Evolutionary conservation across 2,888 invertebrate genomes (phyloP), one percentile per base, ranked within the genome.

Genomic region (Meteorus colon): DNA sequence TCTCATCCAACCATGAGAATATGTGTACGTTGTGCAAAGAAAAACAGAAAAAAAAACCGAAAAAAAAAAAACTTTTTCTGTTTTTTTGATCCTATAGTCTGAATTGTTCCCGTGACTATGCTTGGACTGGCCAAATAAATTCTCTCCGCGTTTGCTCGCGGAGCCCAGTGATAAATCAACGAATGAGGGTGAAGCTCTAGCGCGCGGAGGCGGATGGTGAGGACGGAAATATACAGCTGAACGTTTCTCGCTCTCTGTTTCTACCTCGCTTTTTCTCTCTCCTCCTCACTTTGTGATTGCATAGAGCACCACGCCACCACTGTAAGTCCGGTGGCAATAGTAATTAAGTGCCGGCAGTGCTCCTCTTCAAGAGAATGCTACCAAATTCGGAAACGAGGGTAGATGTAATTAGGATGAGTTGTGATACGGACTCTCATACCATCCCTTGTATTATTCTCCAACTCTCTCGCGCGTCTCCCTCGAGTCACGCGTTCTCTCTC

Each of bases 401-500:
- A 82, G 84, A 86, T 86, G 86, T 86, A 86, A 86, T 86, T 86
- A 86, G 86, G 86, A 86, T 86, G 86, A 86, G 84, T 86, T 86
- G 86, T 82, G 85, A 85, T 81, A 82, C 82, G 80, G 75, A 74
- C 80, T 80, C 82, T 80, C 71, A 48, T 41, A 45, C 67, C 41
- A 60, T 24, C 66, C 59, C 66, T 31, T 24, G 48, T 51, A 59
- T 41, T 41, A 69, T 34, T 65, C 70, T 70, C 48, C 68, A 34
- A 10, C 45, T 48, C 24, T 55, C 29, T 27, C 5, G 8, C 68
- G 51, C 62, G 69, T 59, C 68, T 6, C 16, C 63, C 60, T 65
- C 76, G 34, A 34, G 4, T 65, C 51, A 65, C 63, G 51, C 72
- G 51, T 68, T 60, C 68, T 75, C 60, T 27, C 29, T 37, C 60